Conservation (phyloP, 2,888 invertebrate genomes). For the Pegoplata infirma region DNA sequence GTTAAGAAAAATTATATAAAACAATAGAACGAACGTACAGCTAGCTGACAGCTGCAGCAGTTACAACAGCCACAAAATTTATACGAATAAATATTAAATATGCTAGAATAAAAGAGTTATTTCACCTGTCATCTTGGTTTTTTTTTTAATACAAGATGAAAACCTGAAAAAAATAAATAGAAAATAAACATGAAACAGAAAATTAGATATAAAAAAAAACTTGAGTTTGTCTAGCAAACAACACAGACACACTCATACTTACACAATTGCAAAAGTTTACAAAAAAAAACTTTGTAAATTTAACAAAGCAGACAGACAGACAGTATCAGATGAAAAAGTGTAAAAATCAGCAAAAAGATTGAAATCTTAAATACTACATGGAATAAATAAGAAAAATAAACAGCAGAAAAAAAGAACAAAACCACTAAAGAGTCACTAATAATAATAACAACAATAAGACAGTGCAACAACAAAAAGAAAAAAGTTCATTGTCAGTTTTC, state of each 20-base stretch:
- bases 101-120: constrained; percentile 46
- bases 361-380: constrained; percentile 38
- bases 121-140: constrained; percentile 60
- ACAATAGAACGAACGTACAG: constrained; percentile 58
- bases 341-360: constrained; percentile 54
- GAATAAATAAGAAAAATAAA: constrained; percentile 14
- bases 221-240: constrained; percentile 29
- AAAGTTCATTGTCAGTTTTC: constrained; percentile 53
- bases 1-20: constrained; percentile 16
- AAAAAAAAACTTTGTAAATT: not conserved
- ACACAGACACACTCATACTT: not conserved
- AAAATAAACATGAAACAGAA: constrained; percentile 15
- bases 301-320: not conserved
- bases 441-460: constrained; percentile 2
- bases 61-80: constrained; percentile 11
- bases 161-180: too few species aligned
- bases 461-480: constrained; percentile 23
- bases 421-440: constrained; percentile 7
- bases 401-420: constrained; percentile 5
- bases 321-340: constrained; percentile 43
- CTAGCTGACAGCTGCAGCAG: constrained; percentile 56
- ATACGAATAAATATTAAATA: constrained; percentile 29
- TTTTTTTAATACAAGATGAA: constrained; percentile 16
- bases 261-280: not conserved
- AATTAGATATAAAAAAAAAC: constrained; percentile 4